Percentiles rank a stretch among this genome's conserved stretches.
phyloP scores from a whole-genome alignment of 1,140 invertebrate species.

The Dinoponera quadriceps region DNA sequence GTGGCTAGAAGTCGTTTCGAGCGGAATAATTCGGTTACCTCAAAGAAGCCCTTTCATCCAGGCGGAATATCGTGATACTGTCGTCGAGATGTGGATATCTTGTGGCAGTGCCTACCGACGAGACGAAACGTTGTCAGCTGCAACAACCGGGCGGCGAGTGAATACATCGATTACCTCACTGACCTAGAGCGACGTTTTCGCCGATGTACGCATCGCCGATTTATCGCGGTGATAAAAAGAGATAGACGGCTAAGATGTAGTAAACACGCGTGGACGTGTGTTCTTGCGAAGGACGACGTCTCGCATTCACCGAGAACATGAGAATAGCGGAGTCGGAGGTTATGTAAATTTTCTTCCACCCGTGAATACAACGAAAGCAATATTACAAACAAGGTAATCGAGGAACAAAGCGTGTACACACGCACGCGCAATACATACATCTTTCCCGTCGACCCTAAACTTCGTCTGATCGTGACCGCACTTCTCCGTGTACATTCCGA shows the following conservation, averaged over 20 bases:
- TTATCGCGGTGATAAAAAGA: slow-evolving; percentile 11
- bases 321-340: background rate
- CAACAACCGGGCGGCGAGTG: slow-evolving; percentile 60
- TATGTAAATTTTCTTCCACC: slow-evolving; percentile 81
- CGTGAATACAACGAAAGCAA: slow-evolving; percentile 85
- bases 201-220: slow-evolving; percentile 10
- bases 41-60: background rate
- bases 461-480: background rate
- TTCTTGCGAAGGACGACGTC: background rate
- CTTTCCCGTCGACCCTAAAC: background rate
- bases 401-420: slow-evolving; percentile 30
- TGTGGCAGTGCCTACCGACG: background rate
- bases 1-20: background rate
- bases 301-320: background rate
- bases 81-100: slow-evolving; percentile 17
- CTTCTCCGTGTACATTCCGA: background rate
- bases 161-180: slow-evolving; percentile 10
- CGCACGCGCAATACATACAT: too few species aligned
- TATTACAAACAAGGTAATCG: slow-evolving; percentile 84
- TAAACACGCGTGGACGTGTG: slow-evolving; percentile 2
- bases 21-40: background rate
- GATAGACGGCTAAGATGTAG: background rate
- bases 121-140: slow-evolving; percentile 1
- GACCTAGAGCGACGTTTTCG: slow-evolving; percentile 10
- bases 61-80: background rate